These are phyloP conservation scores for Leptothorax acervorum DNA, from an alignment of 2,888 invertebrate species.

Conservation along the genomic window DNA sequence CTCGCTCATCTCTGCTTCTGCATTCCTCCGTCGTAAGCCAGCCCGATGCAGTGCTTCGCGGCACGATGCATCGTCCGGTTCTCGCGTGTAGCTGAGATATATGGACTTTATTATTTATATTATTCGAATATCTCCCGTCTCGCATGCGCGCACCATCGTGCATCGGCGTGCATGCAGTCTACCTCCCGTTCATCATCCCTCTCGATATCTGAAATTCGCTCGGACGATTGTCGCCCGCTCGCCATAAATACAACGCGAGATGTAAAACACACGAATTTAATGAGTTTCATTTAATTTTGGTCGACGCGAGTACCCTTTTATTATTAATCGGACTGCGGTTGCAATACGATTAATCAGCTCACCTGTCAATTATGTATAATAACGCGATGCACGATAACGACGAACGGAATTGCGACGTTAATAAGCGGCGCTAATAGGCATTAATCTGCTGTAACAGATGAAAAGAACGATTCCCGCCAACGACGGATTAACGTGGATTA, in stretches of 20 bases:
- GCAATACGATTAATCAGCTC: conserved; percentile 37
- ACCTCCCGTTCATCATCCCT: neutral
- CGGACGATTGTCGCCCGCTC: conserved; percentile 55
- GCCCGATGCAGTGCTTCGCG: neutral
- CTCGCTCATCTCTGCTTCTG: conserved; percentile 41
- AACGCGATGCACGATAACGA: conserved; percentile 19
- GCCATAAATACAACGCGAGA: conserved; percentile 11
- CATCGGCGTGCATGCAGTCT: conserved; percentile 2
- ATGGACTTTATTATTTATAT: conserved; percentile 65
- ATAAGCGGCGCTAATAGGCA: conserved; percentile 42
- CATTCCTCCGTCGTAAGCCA: neutral
- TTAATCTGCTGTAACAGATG: conserved; percentile 16
- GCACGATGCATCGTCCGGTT: conserved; percentile 3
- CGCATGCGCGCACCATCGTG: neutral
- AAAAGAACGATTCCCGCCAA: neutral
- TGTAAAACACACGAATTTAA: conserved; percentile 29
- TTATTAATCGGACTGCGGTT: conserved; percentile 3
- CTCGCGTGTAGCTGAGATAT: conserved; percentile 37
- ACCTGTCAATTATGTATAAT: conserved; percentile 27
- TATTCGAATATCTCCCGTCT: conserved; percentile 52
- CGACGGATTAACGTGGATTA: conserved; percentile 9
- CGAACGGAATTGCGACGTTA: conserved; percentile 35
- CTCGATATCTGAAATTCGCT: conserved; percentile 59
- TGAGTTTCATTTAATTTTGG: conserved; percentile 36
- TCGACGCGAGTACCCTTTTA: conserved; percentile 5